Evolutionary conservation across 2,113 vertebrate genomes (phyloP).

Genomic region (Phocoena sinus): DNA sequence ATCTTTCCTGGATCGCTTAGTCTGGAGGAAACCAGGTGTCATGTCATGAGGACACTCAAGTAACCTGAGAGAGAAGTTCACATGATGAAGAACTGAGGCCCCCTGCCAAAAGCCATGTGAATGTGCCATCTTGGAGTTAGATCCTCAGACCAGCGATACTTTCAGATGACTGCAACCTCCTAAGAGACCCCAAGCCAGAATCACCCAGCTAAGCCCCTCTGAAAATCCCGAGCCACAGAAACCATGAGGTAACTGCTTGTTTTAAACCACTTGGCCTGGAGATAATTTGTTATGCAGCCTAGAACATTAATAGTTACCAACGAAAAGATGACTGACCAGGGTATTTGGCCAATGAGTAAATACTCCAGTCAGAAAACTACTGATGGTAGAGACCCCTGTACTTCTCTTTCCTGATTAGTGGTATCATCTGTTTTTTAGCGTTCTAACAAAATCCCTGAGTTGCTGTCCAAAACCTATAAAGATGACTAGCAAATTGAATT

Average conservation of each 20-base stretch:
- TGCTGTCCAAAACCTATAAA: not conserved
- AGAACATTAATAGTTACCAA: not conserved
- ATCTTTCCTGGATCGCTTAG: not conserved
- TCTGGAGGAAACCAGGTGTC: not conserved
- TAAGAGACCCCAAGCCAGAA: not conserved
- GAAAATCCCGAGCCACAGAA: not conserved
- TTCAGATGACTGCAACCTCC: not conserved
- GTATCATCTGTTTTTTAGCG: not conserved
- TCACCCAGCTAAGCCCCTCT: not conserved
- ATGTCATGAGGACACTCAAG: not conserved
- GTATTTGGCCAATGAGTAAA: not conserved
- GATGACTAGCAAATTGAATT: not conserved
- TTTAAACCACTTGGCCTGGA: not conserved
- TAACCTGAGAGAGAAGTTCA: not conserved
- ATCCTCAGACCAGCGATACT: not conserved
- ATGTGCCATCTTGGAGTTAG: not conserved
- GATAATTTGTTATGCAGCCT: not conserved
- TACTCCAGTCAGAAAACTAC: not conserved
- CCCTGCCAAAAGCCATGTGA: not conserved
- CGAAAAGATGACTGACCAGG: not conserved
- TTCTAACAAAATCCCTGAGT: not conserved
- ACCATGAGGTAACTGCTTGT: not conserved
- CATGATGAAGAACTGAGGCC: not conserved
- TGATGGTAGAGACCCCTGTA: not conserved
- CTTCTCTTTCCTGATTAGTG: not conserved